Percentiles rank a stretch among this genome's conserved stretches.
Evolutionary conservation across 2,797 vertebrate species (phyloP).

Genomic region (Myotis daubentonii): DNA sequence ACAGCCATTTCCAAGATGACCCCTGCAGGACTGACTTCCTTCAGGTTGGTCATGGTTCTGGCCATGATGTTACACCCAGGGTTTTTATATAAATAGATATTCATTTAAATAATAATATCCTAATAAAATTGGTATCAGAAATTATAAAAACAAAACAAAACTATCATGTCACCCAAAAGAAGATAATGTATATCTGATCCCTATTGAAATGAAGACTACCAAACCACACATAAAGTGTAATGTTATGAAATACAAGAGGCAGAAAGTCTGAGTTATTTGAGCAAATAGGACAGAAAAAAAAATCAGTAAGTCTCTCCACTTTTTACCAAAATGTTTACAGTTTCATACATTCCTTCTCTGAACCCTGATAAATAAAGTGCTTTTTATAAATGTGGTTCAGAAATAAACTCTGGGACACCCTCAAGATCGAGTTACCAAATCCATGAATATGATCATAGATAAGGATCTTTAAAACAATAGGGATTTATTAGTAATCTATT

Average conservation of each 20-base stretch:
- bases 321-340: not conserved
- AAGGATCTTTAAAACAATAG: not conserved
- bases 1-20: too few relatives aligned
- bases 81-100: not conserved
- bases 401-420: not conserved
- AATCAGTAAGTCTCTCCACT: not conserved
- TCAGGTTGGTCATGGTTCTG: too few relatives aligned
- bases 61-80: too few relatives aligned
- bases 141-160: not conserved
- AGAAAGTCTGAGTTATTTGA: not conserved
- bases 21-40: too few relatives aligned
- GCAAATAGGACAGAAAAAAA: not conserved
- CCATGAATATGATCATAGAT: not conserved
- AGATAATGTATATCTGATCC: not conserved
- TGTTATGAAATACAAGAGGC: not conserved
- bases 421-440: not conserved
- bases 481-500: not conserved
- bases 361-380: not conserved
- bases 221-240: not conserved
- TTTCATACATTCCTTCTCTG: not conserved
- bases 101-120: not conserved
- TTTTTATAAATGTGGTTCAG: not conserved
- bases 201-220: not conserved
- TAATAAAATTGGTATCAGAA: slow-evolving; percentile 5
- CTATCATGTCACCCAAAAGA: not conserved